Base-by-base conservation (phyloP, 2,888 invertebrate genomes). In the Mesodorylaimus sp. region DNA sequence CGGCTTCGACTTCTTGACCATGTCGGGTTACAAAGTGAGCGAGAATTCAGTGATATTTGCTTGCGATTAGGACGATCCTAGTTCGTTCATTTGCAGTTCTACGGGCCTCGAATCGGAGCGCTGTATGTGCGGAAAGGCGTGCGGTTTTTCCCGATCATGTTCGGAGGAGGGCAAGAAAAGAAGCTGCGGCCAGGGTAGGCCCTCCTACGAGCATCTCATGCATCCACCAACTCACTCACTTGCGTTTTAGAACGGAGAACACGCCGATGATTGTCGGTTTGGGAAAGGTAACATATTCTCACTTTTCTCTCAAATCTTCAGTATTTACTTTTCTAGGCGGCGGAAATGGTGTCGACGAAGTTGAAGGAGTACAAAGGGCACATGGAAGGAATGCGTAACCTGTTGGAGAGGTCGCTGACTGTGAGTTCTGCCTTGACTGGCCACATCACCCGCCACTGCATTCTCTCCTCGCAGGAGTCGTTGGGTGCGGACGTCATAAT, bases 51-150 rank as follows among this genome's bases (percentile, higher is more conserved):
- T 51, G 32, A 21, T 21, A 29, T 13, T 13, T 47, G 23, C 19
- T 19, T 19, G 23, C 23, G 32, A 19, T 48, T 50, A 21, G n/a
- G 7, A 23, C 19, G n/a, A n/a, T n/a, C n/a, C n/a, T n/a, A n/a
- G n/a, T n/a, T n/a, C 36, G 3, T 41, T 45, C 50, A 43, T 39
- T 55, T 45, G 44, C 54, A 69, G 74, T 76, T 76, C 62, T 76
- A 76, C 62, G 77, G 73, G 1, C 76, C 77, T 1, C 63, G 76
- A 39, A 72, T 72, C 52, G 76, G 76, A 39, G 75, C 75, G 2
- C 58, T 42, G 73, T 68, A 64, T 66, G 63, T 7, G 61, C 62
- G 48, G 55, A 62, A 36, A 53, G 26, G 56, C 60, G 2, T 71
- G 71, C 1, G n/a, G n/a, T 54, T 75, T 2, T 59, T 63, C 53